Evolutionary conservation across 2,797 vertebrate genomes (phyloP), one percentile per base, ranked within the genome.

Genomic region (Gobionotothen gibberifrons): DNA sequence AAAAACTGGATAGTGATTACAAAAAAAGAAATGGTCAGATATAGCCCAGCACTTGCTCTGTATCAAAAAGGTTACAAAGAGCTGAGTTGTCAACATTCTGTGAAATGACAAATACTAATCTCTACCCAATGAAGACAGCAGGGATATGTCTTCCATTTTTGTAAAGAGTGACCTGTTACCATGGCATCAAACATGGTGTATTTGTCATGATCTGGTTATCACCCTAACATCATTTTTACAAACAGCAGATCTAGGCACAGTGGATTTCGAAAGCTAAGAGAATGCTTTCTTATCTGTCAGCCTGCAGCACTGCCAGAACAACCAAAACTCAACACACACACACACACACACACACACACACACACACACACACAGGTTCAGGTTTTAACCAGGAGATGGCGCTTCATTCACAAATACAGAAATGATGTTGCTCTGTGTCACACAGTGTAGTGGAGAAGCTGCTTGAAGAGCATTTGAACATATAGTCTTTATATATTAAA

Each of bases 231-330:
- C 3, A 9, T 48, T 36, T 65, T 62, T 64, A 39, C 52, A 55
- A 10, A 44, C 21, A 49, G 44, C 73, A 64, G 36, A 19, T 47
- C 26, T 40, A 56, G 21, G 16, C 51, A 9, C 12, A 6, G 51
- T 62, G 68, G 51, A 64, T 63, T 63, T 61, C 46, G 57, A 63
- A 63, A 14, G 51, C 22, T 26, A 54, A 74, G 43, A 49, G 29
- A 69, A 57, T 57, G 44, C 7, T 49, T 70, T 65, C 54, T 79
- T 85, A 78, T 82, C 76, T 74, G 78, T 83, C 67, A 74, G 69
- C 81, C 69, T 73, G 72, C 82, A 71, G 80, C 74, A 11, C 44
- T 17, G 53, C 64, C 63, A 59, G 59, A 48, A 32, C 56, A 19
- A 26, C n/a, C 70, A 68, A 79, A 63, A 69, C 56, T 72, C 67